Base-by-base conservation (phyloP, 1,140 invertebrate species). In the Bombus waltoni region DNA sequence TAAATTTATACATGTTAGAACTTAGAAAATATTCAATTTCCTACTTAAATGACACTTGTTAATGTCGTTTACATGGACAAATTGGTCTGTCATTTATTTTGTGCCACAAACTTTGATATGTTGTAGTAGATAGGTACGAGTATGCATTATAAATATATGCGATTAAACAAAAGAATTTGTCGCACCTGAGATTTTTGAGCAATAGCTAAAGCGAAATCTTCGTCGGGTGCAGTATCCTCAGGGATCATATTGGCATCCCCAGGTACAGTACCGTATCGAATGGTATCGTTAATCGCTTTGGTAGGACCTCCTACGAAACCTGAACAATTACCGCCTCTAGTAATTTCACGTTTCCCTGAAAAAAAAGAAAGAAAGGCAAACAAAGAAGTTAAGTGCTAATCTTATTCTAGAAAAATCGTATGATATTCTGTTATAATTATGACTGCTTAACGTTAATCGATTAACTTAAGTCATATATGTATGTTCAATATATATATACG, bases 101-200 rank as follows among this genome's bases (percentile, higher is more conserved):
- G 47, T 22, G 18, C 18, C 18, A 22, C 5, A 22, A 53, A 53
- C 18, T 22, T 53, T 53, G 47, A 53, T 53, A 6, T 53, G 47
- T 47, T 53, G 6, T 53, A 53, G 18, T 53, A 53, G 18, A 53
- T 53, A 22, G 18, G 6, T 68, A 68, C 18, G n/a, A 15, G n/a
- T 35, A 68, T 68, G 38, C 15, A 72, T 72, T 11, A 42, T 1
- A 22, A 47, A 25, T 70, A 40, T 70, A 40, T 3, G 15, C 25
- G 13, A 4, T 11, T 28, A 53, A 1, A 3, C 22, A 25, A 35
- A 71, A 22, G 18, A 35, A 62, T 62, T 13, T 28, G 6, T 44
- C 53, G 47, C 87, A 94, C 93, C 90, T 93, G 88, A 83, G 91
- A 79, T 83, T 94, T 94, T 42, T 93, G 93, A 18, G 90, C 57